Evolutionary conservation across 2,888 invertebrate genomes (phyloP).

Genomic region (Drosophila nigricruria): DNA sequence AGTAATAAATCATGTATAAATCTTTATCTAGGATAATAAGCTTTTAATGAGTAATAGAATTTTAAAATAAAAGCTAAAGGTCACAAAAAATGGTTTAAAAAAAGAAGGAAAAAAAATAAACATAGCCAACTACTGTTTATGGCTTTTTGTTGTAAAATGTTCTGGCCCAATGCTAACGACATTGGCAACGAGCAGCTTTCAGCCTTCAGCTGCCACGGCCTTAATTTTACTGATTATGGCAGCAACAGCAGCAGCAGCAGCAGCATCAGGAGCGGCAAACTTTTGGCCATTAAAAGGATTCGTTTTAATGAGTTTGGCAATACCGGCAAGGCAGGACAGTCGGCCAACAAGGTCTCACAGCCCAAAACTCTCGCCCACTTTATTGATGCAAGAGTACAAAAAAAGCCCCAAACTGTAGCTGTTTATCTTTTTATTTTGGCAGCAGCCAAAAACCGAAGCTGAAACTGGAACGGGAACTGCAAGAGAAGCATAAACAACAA

Average conservation of each 20-base stretch:
- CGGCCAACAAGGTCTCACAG: slow-evolving; percentile 47
- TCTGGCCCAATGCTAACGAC: slow-evolving; percentile 66
- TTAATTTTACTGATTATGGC: slow-evolving; percentile 78
- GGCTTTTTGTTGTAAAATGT: slow-evolving; percentile 46
- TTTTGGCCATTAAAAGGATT: slow-evolving; percentile 80
- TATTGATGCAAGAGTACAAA: slow-evolving; percentile 43
- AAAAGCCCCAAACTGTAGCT: slow-evolving; percentile 60
- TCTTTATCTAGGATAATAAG: slow-evolving; percentile 21
- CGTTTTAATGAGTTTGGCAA: slow-evolving; percentile 79
- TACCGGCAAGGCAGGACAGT: slow-evolving; percentile 30
- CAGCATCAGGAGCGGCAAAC: slow-evolving; percentile 53
- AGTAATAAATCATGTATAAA: slow-evolving; percentile 18
- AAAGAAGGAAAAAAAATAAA: slow-evolving; percentile 12
- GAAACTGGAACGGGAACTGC: slow-evolving; percentile 32
- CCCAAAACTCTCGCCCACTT: slow-evolving; percentile 25
- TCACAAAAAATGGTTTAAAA: slow-evolving; percentile 14
- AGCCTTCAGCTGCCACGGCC: slow-evolving; percentile 72
- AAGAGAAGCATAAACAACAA: not conserved
- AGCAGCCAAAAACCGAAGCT: slow-evolving; percentile 34
- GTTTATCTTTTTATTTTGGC: slow-evolving; percentile 68
- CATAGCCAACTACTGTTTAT: slow-evolving; percentile 45
- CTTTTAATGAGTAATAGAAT: slow-evolving; percentile 7
- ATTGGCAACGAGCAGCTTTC: slow-evolving; percentile 68
- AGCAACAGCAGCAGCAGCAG: slow-evolving; percentile 46
- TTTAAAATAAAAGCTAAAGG: slow-evolving; percentile 31